A percentile compares a stretch with the other conserved stretches of the same genome.
phyloP scores from a whole-genome alignment of 2,888 invertebrate genomes.

The Allophyes oxyacanthae region DNA sequence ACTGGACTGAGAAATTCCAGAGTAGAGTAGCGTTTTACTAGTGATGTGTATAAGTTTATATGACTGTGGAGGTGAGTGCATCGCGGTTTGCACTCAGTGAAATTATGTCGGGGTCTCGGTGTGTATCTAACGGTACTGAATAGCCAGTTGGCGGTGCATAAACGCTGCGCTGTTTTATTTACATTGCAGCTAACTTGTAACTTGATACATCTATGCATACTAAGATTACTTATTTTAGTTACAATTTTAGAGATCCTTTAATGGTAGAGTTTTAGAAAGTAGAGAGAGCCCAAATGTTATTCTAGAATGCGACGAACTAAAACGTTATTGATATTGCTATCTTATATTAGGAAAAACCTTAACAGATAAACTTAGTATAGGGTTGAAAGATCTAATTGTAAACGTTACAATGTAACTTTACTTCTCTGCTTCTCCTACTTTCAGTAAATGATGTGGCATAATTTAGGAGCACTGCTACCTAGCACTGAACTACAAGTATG shows the following conservation, averaged over 20 bases:
- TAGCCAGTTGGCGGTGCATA: slow-evolving; percentile 74
- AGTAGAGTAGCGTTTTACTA: slow-evolving; percentile 34
- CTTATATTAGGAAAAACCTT: too few species aligned
- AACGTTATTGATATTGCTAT: too few species aligned
- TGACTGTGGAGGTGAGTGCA: slow-evolving; percentile 62
- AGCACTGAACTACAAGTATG: too few species aligned
- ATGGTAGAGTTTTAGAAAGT: slow-evolving; percentile 37
- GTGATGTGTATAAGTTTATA: slow-evolving; percentile 47
- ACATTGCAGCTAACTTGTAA: slow-evolving; percentile 71
- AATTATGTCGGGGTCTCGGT: slow-evolving; percentile 72
- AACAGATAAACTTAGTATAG: too few species aligned
- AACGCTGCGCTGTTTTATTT: slow-evolving; percentile 72
- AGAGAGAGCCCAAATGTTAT: slow-evolving; percentile 9
- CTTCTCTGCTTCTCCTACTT: too few species aligned
- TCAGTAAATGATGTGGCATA: too few species aligned
- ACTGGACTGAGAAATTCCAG: slow-evolving; percentile 40
- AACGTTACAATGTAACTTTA: too few species aligned
- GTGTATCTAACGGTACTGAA: slow-evolving; percentile 78
- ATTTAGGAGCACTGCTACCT: too few species aligned
- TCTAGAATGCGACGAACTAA: background rate
- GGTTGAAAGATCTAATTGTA: too few species aligned
- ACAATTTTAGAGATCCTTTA: slow-evolving; percentile 45
- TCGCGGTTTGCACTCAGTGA: slow-evolving; percentile 70
- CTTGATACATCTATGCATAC: slow-evolving; percentile 62
- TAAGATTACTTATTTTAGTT: slow-evolving; percentile 42